Conservation (phyloP, 2,113 vertebrate genomes). For the Tautogolabrus adspersus region DNA sequence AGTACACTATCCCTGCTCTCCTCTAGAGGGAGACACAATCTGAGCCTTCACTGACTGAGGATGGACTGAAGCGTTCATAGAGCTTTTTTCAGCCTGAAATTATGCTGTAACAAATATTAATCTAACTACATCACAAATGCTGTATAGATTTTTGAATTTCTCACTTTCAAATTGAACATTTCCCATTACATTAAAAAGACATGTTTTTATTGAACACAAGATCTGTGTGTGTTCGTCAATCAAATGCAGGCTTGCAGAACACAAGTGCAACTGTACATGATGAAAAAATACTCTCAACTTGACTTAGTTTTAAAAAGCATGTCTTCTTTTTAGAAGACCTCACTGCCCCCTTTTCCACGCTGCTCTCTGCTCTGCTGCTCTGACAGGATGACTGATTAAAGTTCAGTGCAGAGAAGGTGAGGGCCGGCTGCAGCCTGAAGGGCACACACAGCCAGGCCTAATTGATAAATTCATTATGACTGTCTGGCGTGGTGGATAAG, state of each 20-base stretch:
- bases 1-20: slow-evolving; percentile 24
- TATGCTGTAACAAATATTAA: too few species aligned
- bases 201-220: too few species aligned
- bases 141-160: too few species aligned
- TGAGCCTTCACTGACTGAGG: neutral
- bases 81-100: too few species aligned
- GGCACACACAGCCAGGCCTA: slow-evolving; percentile 50
- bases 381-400: slow-evolving; percentile 70
- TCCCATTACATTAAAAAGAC: too few species aligned
- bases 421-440: slow-evolving; percentile 58
- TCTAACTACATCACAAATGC: too few species aligned
- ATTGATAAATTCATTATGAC: slow-evolving; percentile 75
- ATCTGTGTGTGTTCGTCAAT: too few species aligned
- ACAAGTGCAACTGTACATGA: neutral
- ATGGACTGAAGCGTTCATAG: too few species aligned
- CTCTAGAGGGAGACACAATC: slow-evolving; percentile 60
- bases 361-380: slow-evolving; percentile 34
- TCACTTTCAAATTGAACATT: too few species aligned
- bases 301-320: neutral
- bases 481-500: slow-evolving; percentile 57
- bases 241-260: neutral
- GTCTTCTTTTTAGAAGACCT: neutral
- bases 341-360: neutral
- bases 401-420: slow-evolving; percentile 50
- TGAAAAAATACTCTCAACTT: neutral